These are phyloP conservation scores for Isichthys henryi DNA, from an alignment of 2,113 vertebrate genomes.

Conservation along the genomic window DNA sequence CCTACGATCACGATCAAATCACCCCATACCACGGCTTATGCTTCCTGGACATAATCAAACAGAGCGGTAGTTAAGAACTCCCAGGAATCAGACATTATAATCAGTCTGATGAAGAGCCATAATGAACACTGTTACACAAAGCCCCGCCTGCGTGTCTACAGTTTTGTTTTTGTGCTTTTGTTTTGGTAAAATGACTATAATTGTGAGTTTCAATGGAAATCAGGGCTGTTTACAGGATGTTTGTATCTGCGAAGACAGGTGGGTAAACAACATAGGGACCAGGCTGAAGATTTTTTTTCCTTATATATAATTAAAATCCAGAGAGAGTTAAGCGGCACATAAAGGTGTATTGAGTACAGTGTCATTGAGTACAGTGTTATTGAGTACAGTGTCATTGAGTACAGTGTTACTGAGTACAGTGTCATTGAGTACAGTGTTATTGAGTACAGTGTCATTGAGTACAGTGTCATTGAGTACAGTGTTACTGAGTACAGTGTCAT, in stretches of 20 bases:
- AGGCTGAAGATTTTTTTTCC: neutral
- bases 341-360: neutral
- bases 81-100: neutral
- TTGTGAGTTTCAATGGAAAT: neutral
- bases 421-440: neutral
- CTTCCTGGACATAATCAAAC: neutral
- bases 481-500: neutral
- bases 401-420: neutral
- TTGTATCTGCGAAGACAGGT: neutral
- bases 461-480: neutral
- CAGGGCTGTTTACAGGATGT: neutral
- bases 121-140: neutral
- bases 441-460: neutral
- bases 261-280: neutral
- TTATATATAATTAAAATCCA: neutral
- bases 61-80: neutral
- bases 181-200: neutral
- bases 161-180: neutral
- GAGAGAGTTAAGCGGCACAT: neutral
- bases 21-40: neutral
- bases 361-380: neutral
- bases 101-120: neutral
- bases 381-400: neutral
- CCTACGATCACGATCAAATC: neutral
- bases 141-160: neutral